Evolutionary conservation across 2,797 vertebrate species (phyloP).

Genomic region (Gymnothorax javanicus): DNA sequence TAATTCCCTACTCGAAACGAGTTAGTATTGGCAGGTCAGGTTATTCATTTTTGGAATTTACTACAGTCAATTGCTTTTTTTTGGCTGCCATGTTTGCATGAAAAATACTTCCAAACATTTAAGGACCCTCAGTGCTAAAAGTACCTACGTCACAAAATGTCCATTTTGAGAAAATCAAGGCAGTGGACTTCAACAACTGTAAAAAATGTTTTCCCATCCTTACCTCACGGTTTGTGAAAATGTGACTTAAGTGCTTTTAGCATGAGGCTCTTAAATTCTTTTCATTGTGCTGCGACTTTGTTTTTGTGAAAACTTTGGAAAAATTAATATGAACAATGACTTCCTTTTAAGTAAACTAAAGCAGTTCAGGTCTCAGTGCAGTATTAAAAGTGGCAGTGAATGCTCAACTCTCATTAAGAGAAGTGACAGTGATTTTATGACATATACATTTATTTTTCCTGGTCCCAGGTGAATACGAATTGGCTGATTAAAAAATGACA

Average conservation of each 20-base stretch:
- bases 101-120: not conserved
- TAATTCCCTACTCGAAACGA: not conserved
- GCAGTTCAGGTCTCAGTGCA: not conserved
- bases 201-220: too few relatives aligned
- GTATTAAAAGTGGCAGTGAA: too few relatives aligned
- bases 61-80: not conserved
- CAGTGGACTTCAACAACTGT: too few relatives aligned
- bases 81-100: not conserved
- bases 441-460: not conserved
- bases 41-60: not conserved
- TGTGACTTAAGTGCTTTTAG: not conserved
- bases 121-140: too few relatives aligned
- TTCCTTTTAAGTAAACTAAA: not conserved
- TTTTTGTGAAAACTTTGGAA: not conserved
- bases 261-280: not conserved
- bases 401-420: not conserved
- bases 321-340: not conserved
- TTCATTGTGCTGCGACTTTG: not conserved
- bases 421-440: not conserved
- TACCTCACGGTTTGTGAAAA: too few relatives aligned
- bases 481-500: slow-evolving; percentile 1
- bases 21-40: not conserved
- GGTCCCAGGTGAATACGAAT: not conserved
- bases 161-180: too few relatives aligned
- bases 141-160: too few relatives aligned